Percentiles rank a stretch among this genome's conserved stretches.
Evolutionary conservation across 2,888 invertebrate genomes (phyloP).

Genomic region (Amblyjoppa proteus): DNA sequence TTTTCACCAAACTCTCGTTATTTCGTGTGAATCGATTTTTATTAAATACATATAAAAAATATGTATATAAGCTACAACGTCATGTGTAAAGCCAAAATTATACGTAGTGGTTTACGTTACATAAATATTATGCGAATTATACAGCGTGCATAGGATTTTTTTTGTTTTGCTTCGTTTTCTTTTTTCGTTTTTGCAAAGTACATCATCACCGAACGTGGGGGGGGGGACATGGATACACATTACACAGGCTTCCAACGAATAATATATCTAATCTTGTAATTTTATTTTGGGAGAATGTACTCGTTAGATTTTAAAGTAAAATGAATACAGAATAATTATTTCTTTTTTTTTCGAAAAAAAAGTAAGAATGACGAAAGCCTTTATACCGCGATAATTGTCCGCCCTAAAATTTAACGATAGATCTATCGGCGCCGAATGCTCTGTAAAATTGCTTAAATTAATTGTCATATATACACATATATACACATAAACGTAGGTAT

Average conservation of each 20-base stretch:
- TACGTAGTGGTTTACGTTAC: slow-evolving; percentile 68
- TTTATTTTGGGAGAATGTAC: slow-evolving; percentile 36
- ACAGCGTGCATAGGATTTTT: slow-evolving; percentile 60
- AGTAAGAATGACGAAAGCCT: slow-evolving; percentile 10
- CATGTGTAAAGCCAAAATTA: slow-evolving; percentile 81
- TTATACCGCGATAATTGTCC: slow-evolving; percentile 9
- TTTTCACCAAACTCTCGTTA: slow-evolving; percentile 73
- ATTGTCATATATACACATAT: slow-evolving; percentile 69
- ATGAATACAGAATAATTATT: not conserved
- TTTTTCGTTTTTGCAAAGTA: slow-evolving; percentile 15
- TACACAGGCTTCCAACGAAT: slow-evolving; percentile 20
- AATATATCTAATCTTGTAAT: slow-evolving; percentile 6
- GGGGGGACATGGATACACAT: slow-evolving; percentile 24
- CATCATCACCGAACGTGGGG: slow-evolving; percentile 42
- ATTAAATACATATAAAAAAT: slow-evolving; percentile 85
- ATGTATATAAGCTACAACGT: slow-evolving; percentile 84
- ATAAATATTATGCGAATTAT: slow-evolving; percentile 64
- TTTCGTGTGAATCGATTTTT: slow-evolving; percentile 76
- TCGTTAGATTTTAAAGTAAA: slow-evolving; percentile 19
- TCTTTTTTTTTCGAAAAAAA: not conserved
- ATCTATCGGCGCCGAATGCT: slow-evolving; percentile 59
- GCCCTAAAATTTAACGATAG: slow-evolving; percentile 56
- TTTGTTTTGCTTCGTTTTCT: slow-evolving; percentile 34
- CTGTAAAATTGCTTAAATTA: slow-evolving; percentile 66
- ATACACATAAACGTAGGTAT: slow-evolving; percentile 68